These are phyloP conservation scores for Echinops telfairi DNA, from an alignment of 2,113 vertebrate species.

Conservation along the genomic window DNA sequence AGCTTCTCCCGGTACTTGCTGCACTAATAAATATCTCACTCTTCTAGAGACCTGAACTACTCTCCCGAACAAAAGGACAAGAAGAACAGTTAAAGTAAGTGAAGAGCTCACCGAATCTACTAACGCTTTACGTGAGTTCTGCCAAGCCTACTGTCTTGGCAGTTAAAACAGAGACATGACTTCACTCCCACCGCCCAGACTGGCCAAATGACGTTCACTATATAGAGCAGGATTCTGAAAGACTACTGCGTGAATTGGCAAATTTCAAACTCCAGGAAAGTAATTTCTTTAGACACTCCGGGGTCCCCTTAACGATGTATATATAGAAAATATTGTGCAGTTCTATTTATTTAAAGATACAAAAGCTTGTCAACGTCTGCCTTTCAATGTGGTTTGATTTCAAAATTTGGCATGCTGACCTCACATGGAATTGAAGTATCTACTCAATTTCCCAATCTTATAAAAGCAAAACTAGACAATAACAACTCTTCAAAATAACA, in stretches of 20 bases:
- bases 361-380: background rate
- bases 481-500: background rate
- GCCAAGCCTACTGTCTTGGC: background rate
- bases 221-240: background rate
- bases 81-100: background rate
- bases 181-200: background rate
- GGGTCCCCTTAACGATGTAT: background rate
- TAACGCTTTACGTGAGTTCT: background rate
- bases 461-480: conserved; percentile 20
- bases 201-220: background rate
- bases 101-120: too few species aligned
- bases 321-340: background rate
- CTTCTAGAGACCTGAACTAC: too few species aligned
- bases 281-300: conserved; percentile 16
- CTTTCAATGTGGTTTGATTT: background rate
- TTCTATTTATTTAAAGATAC: background rate
- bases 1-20: background rate
- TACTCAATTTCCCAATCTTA: background rate
- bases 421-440: background rate
- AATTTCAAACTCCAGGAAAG: conserved; percentile 44
- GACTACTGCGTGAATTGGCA: background rate
- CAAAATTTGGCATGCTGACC: background rate
- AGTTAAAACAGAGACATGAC: background rate
- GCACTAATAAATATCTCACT: background rate
- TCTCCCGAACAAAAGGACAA: background rate